Base-by-base conservation (phyloP, 2,797 vertebrate species). In the Glossophaga mutica region DNA sequence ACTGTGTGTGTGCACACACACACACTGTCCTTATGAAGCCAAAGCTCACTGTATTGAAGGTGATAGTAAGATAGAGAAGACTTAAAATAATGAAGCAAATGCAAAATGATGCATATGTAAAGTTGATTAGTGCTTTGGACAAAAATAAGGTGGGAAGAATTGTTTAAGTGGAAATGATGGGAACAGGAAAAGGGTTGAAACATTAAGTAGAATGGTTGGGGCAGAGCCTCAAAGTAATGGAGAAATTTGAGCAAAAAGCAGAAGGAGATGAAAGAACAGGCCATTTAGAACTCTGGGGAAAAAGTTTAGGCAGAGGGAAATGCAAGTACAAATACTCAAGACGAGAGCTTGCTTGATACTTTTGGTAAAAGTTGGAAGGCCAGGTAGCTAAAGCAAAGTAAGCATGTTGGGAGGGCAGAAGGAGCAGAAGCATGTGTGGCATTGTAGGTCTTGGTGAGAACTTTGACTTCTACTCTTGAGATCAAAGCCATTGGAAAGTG, bases 381-480 rank as follows among this genome's bases (percentile, higher is more conserved):
- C 7, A 55, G 6, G 10, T n/a, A 57, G 32, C 8, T 86, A 67
- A 76, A 91, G 52, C 32, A 70, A 90, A 87, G 16, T 50, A 62
- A 57, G 15, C 9, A 65, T 55, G 2, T 19, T 67, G 24, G 29
- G 29, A 88, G 9, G 85, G 24, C 24, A 71, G 79, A 39, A n/a
- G 46, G 12, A 39, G 2, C 19, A 78, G 62, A 83, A 15, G 6
- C 39, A 65, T 21, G 5, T 5, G 46, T 14, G 46, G 12, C 42
- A 34, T 24, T 85, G 19, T 4, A 65, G 5, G 26, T 76, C 32
- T 52, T 52, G 32, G 15, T 34, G 21, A 78, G 34, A 94, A 83
- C 42, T 73, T 89, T 42, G 22, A 68, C 9, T 89, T 93, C 42
- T 81, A 52, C 29, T 85, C 57, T 57, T 82, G 55, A 92, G 52